Base-by-base conservation (phyloP, 2,797 vertebrate genomes). In the Anguilla pacifica region DNA sequence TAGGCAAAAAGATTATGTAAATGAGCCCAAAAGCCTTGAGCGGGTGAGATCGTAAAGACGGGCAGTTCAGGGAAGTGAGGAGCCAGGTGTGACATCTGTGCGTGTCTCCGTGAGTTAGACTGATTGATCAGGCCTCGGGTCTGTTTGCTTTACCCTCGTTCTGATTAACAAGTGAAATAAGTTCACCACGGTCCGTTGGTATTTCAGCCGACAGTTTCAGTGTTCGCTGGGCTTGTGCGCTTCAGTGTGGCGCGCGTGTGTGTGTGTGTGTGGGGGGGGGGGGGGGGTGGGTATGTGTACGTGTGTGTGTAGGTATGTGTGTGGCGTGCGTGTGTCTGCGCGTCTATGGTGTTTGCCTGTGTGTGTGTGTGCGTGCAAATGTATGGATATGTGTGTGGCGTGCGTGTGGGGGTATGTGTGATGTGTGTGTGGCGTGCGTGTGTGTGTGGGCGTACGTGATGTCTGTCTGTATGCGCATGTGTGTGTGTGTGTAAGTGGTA, bases 91-190 rank as follows among this genome's bases (percentile, higher is more conserved):
- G 77, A 49, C 79, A 49, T n/a, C 79, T n/a, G 43, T 46, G 79
- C 3, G 79, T 51, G 79, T 25, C 25, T n/a, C 25, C 46, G 7
- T 82, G 43, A 51, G 22, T 9, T 22, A 82, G 79, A 82, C 3
- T 82, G 79, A 82, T 82, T 49, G 22, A 82, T 49, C 43, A 82
- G 79, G 79, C 79, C 79, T 7, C 79, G 1, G 79, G 79, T 46
- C 46, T 51, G 25, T 49, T 82, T 82, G 79, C n/a, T 82, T 82
- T 51, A 51, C 79, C 15, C 51, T 64, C 17, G 17, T 46, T 87
- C 28, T 59, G 67, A 81, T 83, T 87, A 87, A 87, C 79, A 83
- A 81, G 79, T 49, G 86, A 82, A 86, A 86, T 79, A 86, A 81
- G 86, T 81, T n/a, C 59, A 22, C 74, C 86, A 81, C 25, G 86